phyloP scores from a whole-genome alignment of 2,888 invertebrate species.

The Meliscaeva auricollis region DNA sequence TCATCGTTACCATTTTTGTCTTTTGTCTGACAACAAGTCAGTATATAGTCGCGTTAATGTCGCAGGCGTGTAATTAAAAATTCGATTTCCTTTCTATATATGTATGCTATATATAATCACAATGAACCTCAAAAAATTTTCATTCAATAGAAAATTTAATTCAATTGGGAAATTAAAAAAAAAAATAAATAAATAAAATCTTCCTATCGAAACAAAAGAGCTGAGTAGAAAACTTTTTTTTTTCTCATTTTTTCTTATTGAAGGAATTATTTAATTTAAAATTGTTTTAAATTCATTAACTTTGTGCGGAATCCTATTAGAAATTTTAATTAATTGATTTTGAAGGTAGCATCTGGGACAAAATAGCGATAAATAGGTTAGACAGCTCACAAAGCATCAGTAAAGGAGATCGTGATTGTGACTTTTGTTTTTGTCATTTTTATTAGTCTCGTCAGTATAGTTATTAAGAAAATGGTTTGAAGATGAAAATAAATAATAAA shows the following conservation, averaged over 20 bases:
- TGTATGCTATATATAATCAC: neutral
- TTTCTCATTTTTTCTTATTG: neutral
- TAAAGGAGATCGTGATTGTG: slow-evolving; percentile 51
- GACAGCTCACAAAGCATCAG: slow-evolving; percentile 1
- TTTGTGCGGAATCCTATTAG: slow-evolving; percentile 30
- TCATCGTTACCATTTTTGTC: neutral
- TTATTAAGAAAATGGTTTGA: slow-evolving; percentile 38
- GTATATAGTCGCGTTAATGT: slow-evolving; percentile 49
- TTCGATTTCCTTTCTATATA: slow-evolving; percentile 61
- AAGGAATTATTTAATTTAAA: slow-evolving; percentile 24
- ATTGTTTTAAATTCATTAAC: slow-evolving; percentile 47
- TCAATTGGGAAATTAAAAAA: slow-evolving; percentile 42
- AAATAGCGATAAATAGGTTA: slow-evolving; percentile 2
- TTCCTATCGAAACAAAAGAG: slow-evolving; percentile 58
- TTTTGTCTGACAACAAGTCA: slow-evolving; percentile 18
- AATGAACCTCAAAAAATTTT: slow-evolving; percentile 49
- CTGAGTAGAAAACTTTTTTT: slow-evolving; percentile 36
- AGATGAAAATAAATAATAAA: slow-evolving; percentile 4
- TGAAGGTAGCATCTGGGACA: neutral
- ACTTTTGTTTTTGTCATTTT: neutral
- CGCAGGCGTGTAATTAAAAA: slow-evolving; percentile 73
- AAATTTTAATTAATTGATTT: slow-evolving; percentile 67
- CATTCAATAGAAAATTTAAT: slow-evolving; percentile 48
- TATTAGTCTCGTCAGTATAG: slow-evolving; percentile 3
- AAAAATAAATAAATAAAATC: slow-evolving; percentile 1